A percentile compares a stretch with the other conserved stretches of the same genome.
phyloP scores from a whole-genome alignment of 2,113 vertebrate genomes.

The Bostrychus sinensis region DNA sequence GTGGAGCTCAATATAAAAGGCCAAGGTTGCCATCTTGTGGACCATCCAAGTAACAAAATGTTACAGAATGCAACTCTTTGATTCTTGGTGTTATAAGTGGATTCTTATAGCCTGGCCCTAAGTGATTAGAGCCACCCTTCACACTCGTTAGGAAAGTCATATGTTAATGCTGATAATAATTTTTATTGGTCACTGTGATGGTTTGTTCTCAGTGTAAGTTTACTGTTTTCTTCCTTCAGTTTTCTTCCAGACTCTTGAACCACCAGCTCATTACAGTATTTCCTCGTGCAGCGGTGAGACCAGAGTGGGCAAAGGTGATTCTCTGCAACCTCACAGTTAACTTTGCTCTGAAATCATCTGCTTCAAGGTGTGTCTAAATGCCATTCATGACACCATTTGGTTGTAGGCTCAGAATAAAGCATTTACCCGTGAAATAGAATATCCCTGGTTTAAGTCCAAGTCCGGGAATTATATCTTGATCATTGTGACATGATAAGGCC shows the following conservation, averaged over 20 bases:
- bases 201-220: constrained; percentile 56
- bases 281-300: constrained; percentile 31
- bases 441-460: too few relatives aligned
- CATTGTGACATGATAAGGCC: not conserved
- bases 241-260: constrained; percentile 56
- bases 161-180: too few relatives aligned
- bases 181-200: too few relatives aligned
- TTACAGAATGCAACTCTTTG: too few relatives aligned
- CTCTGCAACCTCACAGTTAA: constrained; percentile 32
- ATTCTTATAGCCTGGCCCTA: too few relatives aligned
- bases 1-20: too few relatives aligned
- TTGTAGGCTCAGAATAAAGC: not conserved
- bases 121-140: too few relatives aligned
- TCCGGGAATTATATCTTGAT: not conserved
- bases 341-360: constrained; percentile 20
- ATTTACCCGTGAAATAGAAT: not conserved
- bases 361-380: not conserved
- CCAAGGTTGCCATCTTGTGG: too few relatives aligned
- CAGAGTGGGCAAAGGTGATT: constrained; percentile 49
- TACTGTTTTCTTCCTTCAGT: constrained; percentile 58
- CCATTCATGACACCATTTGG: not conserved
- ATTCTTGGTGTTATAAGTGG: too few relatives aligned
- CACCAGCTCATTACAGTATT: constrained; percentile 70
- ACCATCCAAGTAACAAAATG: too few relatives aligned
- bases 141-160: too few relatives aligned